Evolutionary conservation across 2,888 invertebrate species (phyloP), one percentile per base, ranked within the genome.

Genomic region (Thymelicus sylvestris): DNA sequence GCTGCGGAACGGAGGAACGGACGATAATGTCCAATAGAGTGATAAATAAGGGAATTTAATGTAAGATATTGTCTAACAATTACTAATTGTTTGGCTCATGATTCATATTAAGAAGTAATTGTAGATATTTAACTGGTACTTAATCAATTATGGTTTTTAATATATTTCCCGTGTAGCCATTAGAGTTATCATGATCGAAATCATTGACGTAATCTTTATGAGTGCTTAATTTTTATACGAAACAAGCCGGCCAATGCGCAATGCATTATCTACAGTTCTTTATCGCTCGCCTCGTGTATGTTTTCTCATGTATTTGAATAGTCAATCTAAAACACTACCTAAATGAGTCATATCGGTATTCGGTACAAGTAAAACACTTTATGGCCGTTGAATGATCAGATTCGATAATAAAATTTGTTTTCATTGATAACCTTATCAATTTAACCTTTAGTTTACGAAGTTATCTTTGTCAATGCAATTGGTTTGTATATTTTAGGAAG

Each of bases 141-240:
- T 12, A 24, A 19, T 39, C 6, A 39, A 59, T 59, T 38, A 39
- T n/a, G 4, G 39, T 12, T 50, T 12, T 50, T 60, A 70, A 70
- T 65, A 64, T 59, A 41, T 60, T 70, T 70, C 60, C 31, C 65
- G 24, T 70, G 70, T 70, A 70, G 48, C 60, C 60, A 70, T 70
- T 70, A 70, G 39, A 59, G 50, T 70, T 70, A 65, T 70, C 65
- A 50, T 70, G 60, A 65, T 70, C 50, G 65, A 52, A 64, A 59
- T 69, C 59, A 50, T 41, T 70, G 64, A 59, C 64, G 69, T 24
- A 38, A 41, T 8, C 47, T 19, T 48, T 59, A 44, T 38, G 47
- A 68, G 24, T 59, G 24, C 31, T 66, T 48, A 38, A 57, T n/a
- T 52, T 66, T 15, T 12, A 50, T 64, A 63, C 24, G 61, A 47